These are phyloP conservation scores for Dendrocincla tyrannina DNA, from an alignment of 2,797 vertebrate species.

Conservation along the genomic window DNA sequence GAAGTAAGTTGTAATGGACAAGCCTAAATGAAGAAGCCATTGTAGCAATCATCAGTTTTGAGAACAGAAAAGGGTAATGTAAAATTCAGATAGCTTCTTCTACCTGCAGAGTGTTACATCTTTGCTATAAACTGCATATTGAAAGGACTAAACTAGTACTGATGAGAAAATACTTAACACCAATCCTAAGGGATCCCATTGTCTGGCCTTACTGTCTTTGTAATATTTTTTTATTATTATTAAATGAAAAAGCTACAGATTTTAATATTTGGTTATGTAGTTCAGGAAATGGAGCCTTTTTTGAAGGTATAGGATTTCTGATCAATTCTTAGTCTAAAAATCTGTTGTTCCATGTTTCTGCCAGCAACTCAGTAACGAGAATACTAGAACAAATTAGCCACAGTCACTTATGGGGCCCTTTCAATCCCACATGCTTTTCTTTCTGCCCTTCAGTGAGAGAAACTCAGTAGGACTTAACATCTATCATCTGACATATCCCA, in stretches of 20 bases:
- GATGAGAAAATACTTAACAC: not conserved
- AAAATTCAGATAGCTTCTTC: not conserved
- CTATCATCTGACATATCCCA: not conserved
- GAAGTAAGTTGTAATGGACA: not conserved
- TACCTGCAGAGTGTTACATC: too few species aligned
- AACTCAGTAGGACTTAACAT: not conserved
- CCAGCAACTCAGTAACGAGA: fast-evolving
- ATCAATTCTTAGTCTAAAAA: not conserved
- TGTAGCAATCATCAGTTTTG: not conserved
- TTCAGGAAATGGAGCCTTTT: not conserved
- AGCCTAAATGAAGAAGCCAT: not conserved
- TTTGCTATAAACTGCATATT: not conserved
- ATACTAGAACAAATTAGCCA: not conserved
- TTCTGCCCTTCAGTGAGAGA: not conserved
- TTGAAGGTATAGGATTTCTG: not conserved
- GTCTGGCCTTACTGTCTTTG: not conserved
- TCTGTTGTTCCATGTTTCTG: not conserved
- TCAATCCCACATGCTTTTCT: not conserved
- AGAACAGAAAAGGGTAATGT: not conserved
- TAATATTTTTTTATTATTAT: not conserved
- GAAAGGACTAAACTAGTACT: not conserved
- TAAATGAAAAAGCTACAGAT: not conserved
- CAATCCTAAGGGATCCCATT: fast-evolving
- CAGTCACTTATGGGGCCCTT: fast-evolving
- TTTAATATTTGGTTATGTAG: not conserved